A percentile compares a stretch with the other conserved stretches of the same genome.
phyloP scores from a whole-genome alignment of 2,888 invertebrate species.

The Drosophila longiperda region DNA sequence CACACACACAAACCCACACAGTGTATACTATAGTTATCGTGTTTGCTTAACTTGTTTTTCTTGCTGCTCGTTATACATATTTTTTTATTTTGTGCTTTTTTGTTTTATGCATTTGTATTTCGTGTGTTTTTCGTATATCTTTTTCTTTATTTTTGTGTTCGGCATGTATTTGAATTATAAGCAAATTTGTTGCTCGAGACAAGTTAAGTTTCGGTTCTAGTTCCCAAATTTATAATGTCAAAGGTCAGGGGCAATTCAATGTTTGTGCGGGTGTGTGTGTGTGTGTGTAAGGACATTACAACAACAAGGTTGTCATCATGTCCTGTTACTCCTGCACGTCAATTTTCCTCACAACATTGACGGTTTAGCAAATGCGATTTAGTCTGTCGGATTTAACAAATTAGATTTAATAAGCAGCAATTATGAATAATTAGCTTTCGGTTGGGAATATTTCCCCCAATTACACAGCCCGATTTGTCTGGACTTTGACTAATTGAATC shows the following conservation, averaged over 20 bases:
- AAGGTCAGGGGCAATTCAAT: constrained; percentile 64
- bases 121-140: neutral
- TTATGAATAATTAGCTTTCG: constrained; percentile 51
- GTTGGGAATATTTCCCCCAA: constrained; percentile 7
- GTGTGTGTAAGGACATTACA: constrained; percentile 52
- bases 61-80: constrained; percentile 49
- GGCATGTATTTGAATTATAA: constrained; percentile 69
- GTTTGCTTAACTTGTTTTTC: constrained; percentile 76
- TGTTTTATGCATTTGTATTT: constrained; percentile 32
- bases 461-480: constrained; percentile 4
- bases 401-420: constrained; percentile 68
- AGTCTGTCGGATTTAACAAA: constrained; percentile 48
- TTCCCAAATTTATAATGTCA: constrained; percentile 61
- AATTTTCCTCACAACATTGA: constrained; percentile 44
- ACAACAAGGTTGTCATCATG: constrained; percentile 23
- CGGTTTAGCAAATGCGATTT: constrained; percentile 41
- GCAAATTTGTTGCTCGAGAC: constrained; percentile 73
- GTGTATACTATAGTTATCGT: constrained; percentile 69
- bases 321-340: constrained; percentile 40
- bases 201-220: constrained; percentile 41
- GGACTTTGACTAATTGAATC: constrained; percentile 42
- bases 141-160: constrained; percentile 26
- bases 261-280: constrained; percentile 7
- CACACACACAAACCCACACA: constrained; percentile 33
- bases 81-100: constrained; percentile 43